Evolutionary conservation across 2,888 invertebrate genomes (phyloP).

Genomic region (Lepas anatifera): DNA sequence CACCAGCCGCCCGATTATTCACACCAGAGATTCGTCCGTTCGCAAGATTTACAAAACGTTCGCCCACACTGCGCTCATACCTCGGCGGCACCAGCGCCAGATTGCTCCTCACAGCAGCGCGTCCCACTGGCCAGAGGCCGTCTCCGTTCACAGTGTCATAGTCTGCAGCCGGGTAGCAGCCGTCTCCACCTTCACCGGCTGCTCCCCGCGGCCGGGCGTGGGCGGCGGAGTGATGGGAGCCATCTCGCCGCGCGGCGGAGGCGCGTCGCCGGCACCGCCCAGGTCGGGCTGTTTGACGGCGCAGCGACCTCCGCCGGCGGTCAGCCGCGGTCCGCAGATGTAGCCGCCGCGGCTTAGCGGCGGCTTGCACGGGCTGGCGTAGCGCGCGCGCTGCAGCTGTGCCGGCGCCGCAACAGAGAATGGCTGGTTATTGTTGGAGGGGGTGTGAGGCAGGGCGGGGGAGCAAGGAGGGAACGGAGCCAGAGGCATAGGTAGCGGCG

Average conservation of each 20-base stretch:
- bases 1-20: not conserved
- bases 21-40: not conserved
- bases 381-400: slow-evolving; percentile 6
- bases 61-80: too few relatives aligned
- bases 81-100: too few relatives aligned
- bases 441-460: not conserved
- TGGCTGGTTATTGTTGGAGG: too few relatives aligned
- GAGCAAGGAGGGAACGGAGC: not conserved
- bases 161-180: slow-evolving; percentile 3
- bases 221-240: slow-evolving; percentile 1
- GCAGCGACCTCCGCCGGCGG: not conserved
- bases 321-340: not conserved
- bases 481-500: slow-evolving; percentile 10
- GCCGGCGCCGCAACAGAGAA: not conserved
- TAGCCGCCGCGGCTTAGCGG: slow-evolving; percentile 3
- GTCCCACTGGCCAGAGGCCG: not conserved
- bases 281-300: not conserved
- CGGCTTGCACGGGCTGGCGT: slow-evolving; percentile 6
- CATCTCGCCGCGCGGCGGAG: not conserved
- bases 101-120: too few relatives aligned
- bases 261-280: not conserved
- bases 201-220: not conserved
- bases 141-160: not conserved
- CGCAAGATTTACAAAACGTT: not conserved
- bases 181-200: not conserved